phyloP scores from a whole-genome alignment of 2,797 vertebrate genomes.

The Schizopygopsis malacanthus region DNA sequence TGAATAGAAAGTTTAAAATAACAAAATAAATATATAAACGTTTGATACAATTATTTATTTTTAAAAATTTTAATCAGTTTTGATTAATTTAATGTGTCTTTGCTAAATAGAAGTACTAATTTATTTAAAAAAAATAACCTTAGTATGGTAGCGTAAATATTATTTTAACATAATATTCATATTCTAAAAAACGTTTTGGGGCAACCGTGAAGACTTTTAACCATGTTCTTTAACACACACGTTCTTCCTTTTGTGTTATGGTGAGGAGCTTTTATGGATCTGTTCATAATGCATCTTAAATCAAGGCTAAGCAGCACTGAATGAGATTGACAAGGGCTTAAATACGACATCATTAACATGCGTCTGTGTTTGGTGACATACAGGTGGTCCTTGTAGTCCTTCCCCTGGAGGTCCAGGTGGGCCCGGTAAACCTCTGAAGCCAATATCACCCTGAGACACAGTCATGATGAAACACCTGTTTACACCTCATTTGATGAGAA shows the following conservation, averaged over 20 bases:
- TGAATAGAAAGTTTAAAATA: not conserved
- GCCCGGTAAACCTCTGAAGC: constrained; percentile 84
- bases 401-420: constrained; percentile 84
- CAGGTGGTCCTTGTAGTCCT: constrained; percentile 87
- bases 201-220: not conserved
- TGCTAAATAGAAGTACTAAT: not conserved
- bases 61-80: not conserved
- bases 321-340: not conserved
- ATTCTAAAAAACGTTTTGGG: not conserved
- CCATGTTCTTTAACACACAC: not conserved
- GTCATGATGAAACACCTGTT: not conserved
- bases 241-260: not conserved
- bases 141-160: not conserved
- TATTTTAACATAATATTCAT: not conserved
- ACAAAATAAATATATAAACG: too few relatives aligned
- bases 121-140: not conserved
- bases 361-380: constrained; percentile 66
- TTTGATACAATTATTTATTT: too few relatives aligned
- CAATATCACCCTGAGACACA: constrained; percentile 83
- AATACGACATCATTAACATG: not conserved
- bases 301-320: not conserved
- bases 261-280: not conserved
- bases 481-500: not conserved
- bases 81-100: not conserved
- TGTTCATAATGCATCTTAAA: not conserved